Percentiles rank a stretch among this genome's conserved stretches.
phyloP scores from a whole-genome alignment of 1,140 invertebrate species.

The Bactericera cockerelli region DNA sequence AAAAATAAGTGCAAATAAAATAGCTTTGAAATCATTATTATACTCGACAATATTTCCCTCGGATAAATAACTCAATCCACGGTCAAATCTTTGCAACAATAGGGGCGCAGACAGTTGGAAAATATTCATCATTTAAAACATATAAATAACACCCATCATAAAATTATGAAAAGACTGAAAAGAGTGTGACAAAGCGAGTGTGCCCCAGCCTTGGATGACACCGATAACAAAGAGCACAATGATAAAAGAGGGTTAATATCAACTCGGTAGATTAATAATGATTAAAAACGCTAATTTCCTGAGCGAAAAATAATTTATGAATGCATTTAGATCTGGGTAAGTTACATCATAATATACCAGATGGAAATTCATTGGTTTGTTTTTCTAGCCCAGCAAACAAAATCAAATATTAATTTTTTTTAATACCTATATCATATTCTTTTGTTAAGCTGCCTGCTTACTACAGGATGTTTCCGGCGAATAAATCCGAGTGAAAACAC shows the following conservation, averaged over 20 bases:
- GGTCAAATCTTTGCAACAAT: too few relatives aligned
- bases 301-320: constrained; percentile 5
- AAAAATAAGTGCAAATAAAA: too few relatives aligned
- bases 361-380: not conserved
- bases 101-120: constrained; percentile 5
- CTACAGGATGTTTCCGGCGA: too few relatives aligned
- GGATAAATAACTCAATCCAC: too few relatives aligned
- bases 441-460: too few relatives aligned
- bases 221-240: not conserved
- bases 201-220: constrained; percentile 6
- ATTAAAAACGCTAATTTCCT: constrained; percentile 9
- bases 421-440: too few relatives aligned
- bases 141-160: not conserved
- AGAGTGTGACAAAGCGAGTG: not conserved
- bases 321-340: constrained; percentile 7
- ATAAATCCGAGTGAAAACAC: too few relatives aligned
- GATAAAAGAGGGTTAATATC: not conserved
- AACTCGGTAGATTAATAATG: constrained; percentile 6
- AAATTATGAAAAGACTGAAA: constrained; percentile 2
- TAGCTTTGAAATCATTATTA: too few relatives aligned
- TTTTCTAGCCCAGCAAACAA: constrained; percentile 4
- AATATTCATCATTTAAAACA: not conserved
- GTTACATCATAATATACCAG: not conserved
- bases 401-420: too few relatives aligned
- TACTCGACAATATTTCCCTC: too few relatives aligned